Evolutionary conservation across 2,797 vertebrate genomes (phyloP), one percentile per base, ranked within the genome.

Genomic region (Crypturellus tataupa): DNA sequence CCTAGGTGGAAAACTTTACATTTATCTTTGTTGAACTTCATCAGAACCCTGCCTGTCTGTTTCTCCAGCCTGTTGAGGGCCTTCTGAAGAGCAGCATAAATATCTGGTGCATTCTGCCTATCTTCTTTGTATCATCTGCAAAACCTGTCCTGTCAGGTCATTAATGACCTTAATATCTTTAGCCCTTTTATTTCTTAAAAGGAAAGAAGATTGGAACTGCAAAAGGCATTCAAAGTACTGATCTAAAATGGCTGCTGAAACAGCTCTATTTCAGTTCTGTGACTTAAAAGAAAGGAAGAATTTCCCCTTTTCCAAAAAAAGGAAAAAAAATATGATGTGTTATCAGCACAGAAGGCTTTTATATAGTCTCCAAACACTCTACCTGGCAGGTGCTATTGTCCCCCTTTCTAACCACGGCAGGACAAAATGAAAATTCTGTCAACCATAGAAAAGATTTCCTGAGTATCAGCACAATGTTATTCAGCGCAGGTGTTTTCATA

Each of bases 401-500:
- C 8, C 86, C 40, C 44, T 85, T 86, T 68, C 76, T 90, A 47
- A 73, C 16, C 31, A 55, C 18, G 60, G 18, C 31, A 69, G 29
- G 73, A 20, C 73, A 85, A 67, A 87, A 91, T 80, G 62, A 95
- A 94, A 87, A 78, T 86, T 95, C 85, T 73, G 60, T 94, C 90
- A 92, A 72, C 37, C 49, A 64, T 40, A 85, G 73, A 87, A 84
- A 79, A 64, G 27, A 80, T 96, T 95, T 96, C 96, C 68, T 91
- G 78, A 95, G 87, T 94, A 85, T 98, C 97, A 97, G 95, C 95
- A 92, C 65, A 92, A 91, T 91, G 47, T 76, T 85, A 85, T 89
- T 90, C 83, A 84, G 95, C 86, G 87, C 97, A 98, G 97, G 96
- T 98, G 97, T 97, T 97, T 89, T 84, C 86, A 72, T 97, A 96